phyloP scores from a whole-genome alignment of 1,140 invertebrate genomes.

The Drosophila saltans region DNA sequence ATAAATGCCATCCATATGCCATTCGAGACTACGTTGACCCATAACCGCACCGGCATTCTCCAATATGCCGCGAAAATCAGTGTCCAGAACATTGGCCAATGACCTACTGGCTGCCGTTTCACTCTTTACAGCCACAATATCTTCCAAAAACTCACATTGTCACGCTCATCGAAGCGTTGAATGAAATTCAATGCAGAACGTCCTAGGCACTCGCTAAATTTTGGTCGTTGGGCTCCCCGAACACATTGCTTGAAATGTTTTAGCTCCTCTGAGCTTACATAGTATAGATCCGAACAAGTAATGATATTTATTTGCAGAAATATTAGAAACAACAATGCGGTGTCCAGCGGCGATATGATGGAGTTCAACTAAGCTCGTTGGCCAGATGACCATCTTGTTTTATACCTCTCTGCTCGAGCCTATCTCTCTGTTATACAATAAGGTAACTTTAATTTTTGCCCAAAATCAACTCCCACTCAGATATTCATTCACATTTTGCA shows the following conservation, averaged over 20 bases:
- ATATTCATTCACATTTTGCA: too few species aligned
- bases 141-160: slow-evolving; percentile 86
- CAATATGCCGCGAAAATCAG: slow-evolving; percentile 87
- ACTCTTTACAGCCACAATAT: slow-evolving; percentile 85
- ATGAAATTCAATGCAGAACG: too few species aligned
- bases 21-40: slow-evolving; percentile 88
- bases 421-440: slow-evolving; percentile 65
- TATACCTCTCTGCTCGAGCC: slow-evolving; percentile 40
- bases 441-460: slow-evolving; percentile 37
- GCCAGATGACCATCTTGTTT: slow-evolving; percentile 56
- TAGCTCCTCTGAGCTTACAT: too few species aligned
- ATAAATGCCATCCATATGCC: slow-evolving; percentile 88
- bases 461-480: slow-evolving; percentile 56
- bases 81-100: slow-evolving; percentile 86
- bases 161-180: too few species aligned
- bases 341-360: too few species aligned
- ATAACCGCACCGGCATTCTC: slow-evolving; percentile 89
- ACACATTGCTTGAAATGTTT: too few species aligned
- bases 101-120: slow-evolving; percentile 84
- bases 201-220: too few species aligned
- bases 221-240: too few species aligned
- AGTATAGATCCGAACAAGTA: too few species aligned
- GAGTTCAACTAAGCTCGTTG: slow-evolving; percentile 53
- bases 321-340: too few species aligned
- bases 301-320: too few species aligned